A percentile compares a stretch with the other conserved stretches of the same genome.
Conservation (phyloP, 2,113 vertebrate genomes). For the Ardeotis arabs region DNA sequence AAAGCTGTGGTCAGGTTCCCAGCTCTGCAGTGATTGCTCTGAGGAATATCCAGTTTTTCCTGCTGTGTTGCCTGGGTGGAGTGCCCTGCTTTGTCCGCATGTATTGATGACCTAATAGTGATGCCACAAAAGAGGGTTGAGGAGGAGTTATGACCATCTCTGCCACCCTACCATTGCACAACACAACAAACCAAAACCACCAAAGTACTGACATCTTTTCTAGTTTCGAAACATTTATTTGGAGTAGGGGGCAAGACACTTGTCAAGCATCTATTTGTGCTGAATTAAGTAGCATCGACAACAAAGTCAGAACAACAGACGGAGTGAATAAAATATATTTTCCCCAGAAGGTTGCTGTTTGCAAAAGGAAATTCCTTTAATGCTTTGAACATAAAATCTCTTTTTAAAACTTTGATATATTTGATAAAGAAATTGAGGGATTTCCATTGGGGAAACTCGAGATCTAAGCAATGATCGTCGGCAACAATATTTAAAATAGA, state of each 20-base stretch:
- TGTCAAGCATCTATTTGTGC: background rate
- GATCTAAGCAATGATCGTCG: background rate
- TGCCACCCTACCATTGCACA: background rate
- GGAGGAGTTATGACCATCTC: background rate
- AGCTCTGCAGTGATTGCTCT: background rate
- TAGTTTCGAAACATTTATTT: background rate
- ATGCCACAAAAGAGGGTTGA: background rate
- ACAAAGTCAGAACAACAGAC: background rate
- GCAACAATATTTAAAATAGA: background rate
- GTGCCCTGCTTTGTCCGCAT: background rate
- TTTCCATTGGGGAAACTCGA: background rate
- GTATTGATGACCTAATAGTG: background rate
- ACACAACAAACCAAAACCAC: too few relatives aligned
- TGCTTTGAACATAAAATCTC: background rate
- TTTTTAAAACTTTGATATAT: background rate
- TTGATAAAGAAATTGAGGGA: background rate
- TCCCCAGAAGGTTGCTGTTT: background rate
- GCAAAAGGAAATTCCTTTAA: background rate
- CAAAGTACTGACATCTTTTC: background rate
- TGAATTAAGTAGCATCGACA: background rate
- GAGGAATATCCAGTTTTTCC: background rate
- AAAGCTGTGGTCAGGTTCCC: background rate
- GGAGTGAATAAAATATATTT: background rate
- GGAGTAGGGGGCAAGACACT: background rate
- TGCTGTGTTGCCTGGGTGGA: background rate